Base-by-base conservation (phyloP, 2,113 vertebrate species). In the Gobio gobio region DNA sequence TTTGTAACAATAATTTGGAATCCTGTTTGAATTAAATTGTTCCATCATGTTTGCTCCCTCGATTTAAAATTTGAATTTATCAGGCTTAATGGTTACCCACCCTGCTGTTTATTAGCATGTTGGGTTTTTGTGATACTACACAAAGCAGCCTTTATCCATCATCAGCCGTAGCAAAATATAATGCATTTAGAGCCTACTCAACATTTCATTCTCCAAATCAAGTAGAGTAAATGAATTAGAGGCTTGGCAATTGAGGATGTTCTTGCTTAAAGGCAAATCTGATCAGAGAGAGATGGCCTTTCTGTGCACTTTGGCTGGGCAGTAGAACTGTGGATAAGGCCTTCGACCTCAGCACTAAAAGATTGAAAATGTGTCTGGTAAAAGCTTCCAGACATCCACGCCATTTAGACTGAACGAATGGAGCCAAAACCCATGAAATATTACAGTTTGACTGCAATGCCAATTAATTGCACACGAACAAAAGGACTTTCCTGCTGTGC, bases 341-440 rank as follows among this genome's bases (percentile, higher is more conserved):
- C 24, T 68, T 68, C 10, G 43, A 63, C 59, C 74, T 43, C 45
- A 68, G 22, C 20, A 36, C 61, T 76, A 29, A 33, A 64, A 63
- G 68, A 73, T 72, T 73, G 59, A 77, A 84, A 84, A 84, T 68
- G 59, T 56, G 47, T 85, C 64, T 70, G 47, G 63, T 43, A 72
- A 85, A 85, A 54, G 24, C 29, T 78, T 68, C 74, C 83, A 84
- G 75, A 66, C 36, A 33, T 59, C 75, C 51, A 16, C 4, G 6
- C 45, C 63, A 81, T 75, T 75, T 49, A 81, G 75, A 78, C 10
- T 29, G 1, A 47, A 47, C 0, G 1, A 22, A 61, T 47, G 40
- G 24, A 80, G 84, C 29, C 33, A 45, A 80, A 73, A 47, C 33
- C 9, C 33, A 74, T 22, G 58, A 80, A 80, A 79, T 61, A 45